These are phyloP conservation scores for Onychorhynchus coronatus DNA, from an alignment of 2,113 vertebrate genomes.

Conservation along the genomic window DNA sequence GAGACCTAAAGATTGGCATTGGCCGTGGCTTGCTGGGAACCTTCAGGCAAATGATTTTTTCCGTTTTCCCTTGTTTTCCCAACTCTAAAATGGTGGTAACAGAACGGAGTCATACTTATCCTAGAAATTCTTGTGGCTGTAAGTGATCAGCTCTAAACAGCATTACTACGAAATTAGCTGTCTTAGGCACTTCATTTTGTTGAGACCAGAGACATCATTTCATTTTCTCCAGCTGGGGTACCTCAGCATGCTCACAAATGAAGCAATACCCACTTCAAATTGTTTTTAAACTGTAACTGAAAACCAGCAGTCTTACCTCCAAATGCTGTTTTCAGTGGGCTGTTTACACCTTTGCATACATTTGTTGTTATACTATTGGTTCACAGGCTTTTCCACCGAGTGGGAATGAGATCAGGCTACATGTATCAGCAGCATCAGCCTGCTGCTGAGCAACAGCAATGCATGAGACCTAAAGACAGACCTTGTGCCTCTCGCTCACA, in stretches of 20 bases:
- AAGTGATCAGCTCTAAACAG: background rate
- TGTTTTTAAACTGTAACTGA: background rate
- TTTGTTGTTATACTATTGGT: background rate
- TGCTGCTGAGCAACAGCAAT: background rate
- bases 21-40: background rate
- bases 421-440: background rate
- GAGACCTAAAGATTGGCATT: background rate
- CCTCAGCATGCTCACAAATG: background rate
- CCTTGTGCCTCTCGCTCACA: background rate
- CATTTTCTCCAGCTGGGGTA: slow-evolving; percentile 18
- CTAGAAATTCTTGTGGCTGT: background rate
- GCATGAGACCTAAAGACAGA: background rate
- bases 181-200: background rate
- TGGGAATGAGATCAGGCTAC: background rate
- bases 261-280: background rate
- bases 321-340: background rate
- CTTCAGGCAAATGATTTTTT: background rate
- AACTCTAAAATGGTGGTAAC: background rate
- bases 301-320: background rate
- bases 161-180: background rate
- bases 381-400: background rate
- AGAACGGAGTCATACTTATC: background rate
- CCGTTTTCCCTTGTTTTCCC: background rate
- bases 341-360: background rate
- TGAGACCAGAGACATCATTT: slow-evolving; percentile 19